Conservation (phyloP, 1,140 invertebrate species). For the Spodoptera frugiperda region DNA sequence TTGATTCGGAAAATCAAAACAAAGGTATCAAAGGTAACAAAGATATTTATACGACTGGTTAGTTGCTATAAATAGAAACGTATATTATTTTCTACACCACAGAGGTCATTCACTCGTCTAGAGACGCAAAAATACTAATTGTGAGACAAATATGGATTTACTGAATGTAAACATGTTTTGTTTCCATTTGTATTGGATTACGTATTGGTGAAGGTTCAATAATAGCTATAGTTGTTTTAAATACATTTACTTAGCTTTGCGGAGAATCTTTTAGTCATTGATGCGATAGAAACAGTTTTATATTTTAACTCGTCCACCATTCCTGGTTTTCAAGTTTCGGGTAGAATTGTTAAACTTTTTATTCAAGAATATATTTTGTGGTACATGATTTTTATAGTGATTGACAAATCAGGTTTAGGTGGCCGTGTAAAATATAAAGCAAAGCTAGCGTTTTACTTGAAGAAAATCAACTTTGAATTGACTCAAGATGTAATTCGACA, state of each 20-base stretch:
- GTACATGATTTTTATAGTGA: no score
- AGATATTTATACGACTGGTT: not conserved
- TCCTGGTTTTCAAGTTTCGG: no score
- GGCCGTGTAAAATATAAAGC: no score
- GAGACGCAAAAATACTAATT: not conserved
- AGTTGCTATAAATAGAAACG: not conserved
- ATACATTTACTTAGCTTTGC: no score
- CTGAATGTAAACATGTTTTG: not conserved
- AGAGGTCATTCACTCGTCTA: not conserved
- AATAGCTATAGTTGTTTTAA: not conserved
- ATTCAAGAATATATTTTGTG: no score
- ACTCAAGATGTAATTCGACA: conserved; percentile 58
- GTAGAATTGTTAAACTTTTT: no score
- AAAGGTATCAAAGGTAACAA: no score
- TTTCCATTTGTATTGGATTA: not conserved
- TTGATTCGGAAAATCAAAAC: conserved; percentile 3
- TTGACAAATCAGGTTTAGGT: no score
- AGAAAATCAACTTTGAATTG: not conserved
- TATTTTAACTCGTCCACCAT: no score
- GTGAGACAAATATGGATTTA: not conserved
- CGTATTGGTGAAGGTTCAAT: conserved; percentile 1
- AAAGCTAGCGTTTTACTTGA: not conserved
- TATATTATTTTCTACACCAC: not conserved
- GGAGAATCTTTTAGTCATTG: no score
- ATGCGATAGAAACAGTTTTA: no score